These are phyloP conservation scores for Phainopepla nitens DNA, from an alignment of 2,113 vertebrate species.

Conservation along the genomic window DNA sequence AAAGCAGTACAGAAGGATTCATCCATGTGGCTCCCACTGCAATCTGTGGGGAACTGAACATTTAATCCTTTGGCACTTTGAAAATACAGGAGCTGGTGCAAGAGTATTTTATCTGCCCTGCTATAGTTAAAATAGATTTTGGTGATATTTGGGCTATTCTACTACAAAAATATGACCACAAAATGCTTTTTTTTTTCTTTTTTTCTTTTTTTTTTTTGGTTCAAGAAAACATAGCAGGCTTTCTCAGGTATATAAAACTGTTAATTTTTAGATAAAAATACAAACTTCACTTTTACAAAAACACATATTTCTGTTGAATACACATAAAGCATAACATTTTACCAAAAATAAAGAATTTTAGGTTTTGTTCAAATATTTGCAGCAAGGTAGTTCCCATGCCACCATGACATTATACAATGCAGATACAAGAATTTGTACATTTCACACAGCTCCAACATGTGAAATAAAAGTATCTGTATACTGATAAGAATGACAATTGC, in stretches of 20 bases:
- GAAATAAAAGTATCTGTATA: conserved; percentile 76
- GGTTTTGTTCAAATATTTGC: conserved; percentile 77
- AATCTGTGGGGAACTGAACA: conserved; percentile 10
- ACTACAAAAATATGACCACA: conserved; percentile 69
- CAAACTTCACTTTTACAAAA: conserved; percentile 85
- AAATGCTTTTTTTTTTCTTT: not conserved
- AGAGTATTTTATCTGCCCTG: conserved; percentile 45
- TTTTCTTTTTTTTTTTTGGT: conserved; percentile 50
- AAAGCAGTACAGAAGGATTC: conserved; percentile 35
- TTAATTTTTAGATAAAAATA: conserved; percentile 86
- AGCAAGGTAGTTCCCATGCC: conserved; percentile 72
- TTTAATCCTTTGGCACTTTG: conserved; percentile 38
- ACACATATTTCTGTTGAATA: conserved; percentile 86
- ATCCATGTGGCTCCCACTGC: conserved; percentile 19
- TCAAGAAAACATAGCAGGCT: conserved; percentile 75
- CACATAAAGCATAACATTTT: conserved; percentile 88
- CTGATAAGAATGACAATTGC: conserved; percentile 78
- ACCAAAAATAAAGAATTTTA: conserved; percentile 96
- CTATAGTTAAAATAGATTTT: conserved; percentile 65
- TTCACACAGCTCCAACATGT: conserved; percentile 72
- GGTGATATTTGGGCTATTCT: conserved; percentile 54
- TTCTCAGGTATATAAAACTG: conserved; percentile 79
- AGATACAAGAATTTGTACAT: conserved; percentile 72
- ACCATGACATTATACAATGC: conserved; percentile 75
- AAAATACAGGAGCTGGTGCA: conserved; percentile 33